Percentiles rank a stretch among this genome's conserved stretches.
Conservation (phyloP, 2,113 vertebrate species). For the Micronycteris hirsuta region DNA sequence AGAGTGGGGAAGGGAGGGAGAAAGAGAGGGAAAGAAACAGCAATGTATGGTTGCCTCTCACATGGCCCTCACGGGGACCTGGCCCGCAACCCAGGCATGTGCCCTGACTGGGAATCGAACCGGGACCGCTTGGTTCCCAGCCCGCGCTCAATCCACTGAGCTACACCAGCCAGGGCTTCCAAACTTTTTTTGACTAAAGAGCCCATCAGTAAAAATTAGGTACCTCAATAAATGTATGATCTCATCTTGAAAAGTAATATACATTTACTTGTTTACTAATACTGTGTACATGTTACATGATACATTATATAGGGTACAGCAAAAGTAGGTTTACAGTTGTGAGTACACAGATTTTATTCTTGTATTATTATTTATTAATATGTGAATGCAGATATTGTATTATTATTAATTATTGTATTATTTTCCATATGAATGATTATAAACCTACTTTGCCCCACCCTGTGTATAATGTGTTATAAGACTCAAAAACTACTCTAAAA, state of each 20-base stretch:
- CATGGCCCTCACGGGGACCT: too few species aligned
- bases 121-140: too few species aligned
- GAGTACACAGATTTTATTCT: background rate
- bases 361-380: too few species aligned
- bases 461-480: background rate
- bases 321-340: background rate
- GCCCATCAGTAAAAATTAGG: background rate
- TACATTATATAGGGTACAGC: background rate
- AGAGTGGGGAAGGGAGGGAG: too few species aligned
- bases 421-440: background rate
- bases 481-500: background rate
- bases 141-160: too few species aligned
- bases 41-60: too few species aligned
- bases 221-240: background rate
- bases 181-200: background rate
- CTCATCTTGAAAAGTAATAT: background rate
- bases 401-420: background rate
- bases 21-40: too few species aligned
- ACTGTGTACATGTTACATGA: background rate
- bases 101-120: too few species aligned
- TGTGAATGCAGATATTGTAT: background rate
- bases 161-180: too few species aligned
- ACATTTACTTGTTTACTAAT: background rate
- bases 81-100: too few species aligned
- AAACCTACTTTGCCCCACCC: background rate